Base-by-base conservation (phyloP, 2,113 vertebrate genomes). In the Hiodon tergisus region DNA sequence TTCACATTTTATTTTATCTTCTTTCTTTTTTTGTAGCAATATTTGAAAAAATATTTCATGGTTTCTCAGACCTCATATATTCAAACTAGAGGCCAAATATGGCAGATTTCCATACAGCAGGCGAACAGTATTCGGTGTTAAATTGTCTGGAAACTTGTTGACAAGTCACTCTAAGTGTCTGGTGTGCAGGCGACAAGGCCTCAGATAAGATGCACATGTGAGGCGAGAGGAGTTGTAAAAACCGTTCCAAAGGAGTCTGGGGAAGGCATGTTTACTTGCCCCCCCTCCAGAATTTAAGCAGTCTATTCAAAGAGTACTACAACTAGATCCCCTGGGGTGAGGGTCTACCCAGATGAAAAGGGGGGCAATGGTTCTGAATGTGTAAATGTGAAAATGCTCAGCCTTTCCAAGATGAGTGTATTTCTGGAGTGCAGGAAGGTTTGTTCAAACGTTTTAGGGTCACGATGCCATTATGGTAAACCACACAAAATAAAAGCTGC, bases 101-200 rank as follows among this genome's bases (percentile, higher is more conserved):
- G 62, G 50, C 47, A 14, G 6, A n/a, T 13, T 46, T 13, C 52
- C 70, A 73, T 58, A 67, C 50, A 78, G 75, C 47, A 65, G 72
- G 66, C 3, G 13, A 74, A 1, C 52, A 74, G 46, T 67, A 54
- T 71, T 71, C 47, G 5, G 17, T 72, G 9, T 68, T 58, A 58
- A 65, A 63, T 71, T 48, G 71, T 68, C 48, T 67, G 55, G 50
- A 78, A 77, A 68, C 68, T 53, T 76, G 60, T 51, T 71, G 62
- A 59, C 72, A 69, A 61, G 70, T 73, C 62, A 78, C 50, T 70
- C 50, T 55, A 57, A 55, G 63, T 48, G 72, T 74, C 61, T 69
- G 13, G 65, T 60, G 63, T 78, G 14, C 69, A 77, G 69, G 58
- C 46, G 59, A 61, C 70, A 60, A 71, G 55, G 57, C 50, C 47